Evolutionary conservation across 2,888 invertebrate species (phyloP), one percentile per base, ranked within the genome.

Genomic region (Anagyrus pseudococci): DNA sequence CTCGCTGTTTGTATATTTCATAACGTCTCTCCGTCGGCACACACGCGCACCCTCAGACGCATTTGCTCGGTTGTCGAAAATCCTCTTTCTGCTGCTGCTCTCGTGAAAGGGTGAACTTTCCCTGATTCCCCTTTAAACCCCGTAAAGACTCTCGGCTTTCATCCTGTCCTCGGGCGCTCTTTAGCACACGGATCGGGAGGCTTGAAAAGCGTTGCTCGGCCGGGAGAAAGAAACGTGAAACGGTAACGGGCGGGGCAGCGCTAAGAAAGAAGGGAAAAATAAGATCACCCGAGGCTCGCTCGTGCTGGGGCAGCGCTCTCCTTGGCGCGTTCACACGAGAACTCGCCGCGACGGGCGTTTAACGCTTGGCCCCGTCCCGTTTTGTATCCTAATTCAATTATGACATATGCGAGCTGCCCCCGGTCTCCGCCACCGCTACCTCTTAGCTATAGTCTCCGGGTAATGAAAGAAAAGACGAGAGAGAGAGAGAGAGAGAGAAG

Each of bases 1-100:
- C 61, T 60, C 62, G 26, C 33, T 73, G 72, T 78, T 77, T 77
- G 72, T 77, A 75, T 72, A 75, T 77, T 77, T 78, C 75, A 75
- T 75, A 77, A 76, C 71, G 71, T 68, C 67, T 67, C 65, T 67
- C 67, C 53, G 50, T 61, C 23, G 33, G n/a, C n/a, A n/a, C n/a
- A n/a, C n/a, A n/a, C n/a, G n/a, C n/a, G n/a, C n/a, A n/a, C n/a
- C n/a, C n/a, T n/a, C n/a, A n/a, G n/a, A n/a, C n/a, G n/a, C n/a
- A n/a, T n/a, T n/a, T n/a, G 60, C 44, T 40, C 13, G 20, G 22
- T 2, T 17, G 33, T 53, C 22, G 23, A 29, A 29, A 29, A 10
- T 29, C 6, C 29, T 29, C 29, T 7, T 43, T 26, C 48, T 22
- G 17, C 20, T 40, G 33, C 19, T 22, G 22, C 29, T 33, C 48